phyloP scores from a whole-genome alignment of 2,113 vertebrate species.

The Embiotoca jacksoni region DNA sequence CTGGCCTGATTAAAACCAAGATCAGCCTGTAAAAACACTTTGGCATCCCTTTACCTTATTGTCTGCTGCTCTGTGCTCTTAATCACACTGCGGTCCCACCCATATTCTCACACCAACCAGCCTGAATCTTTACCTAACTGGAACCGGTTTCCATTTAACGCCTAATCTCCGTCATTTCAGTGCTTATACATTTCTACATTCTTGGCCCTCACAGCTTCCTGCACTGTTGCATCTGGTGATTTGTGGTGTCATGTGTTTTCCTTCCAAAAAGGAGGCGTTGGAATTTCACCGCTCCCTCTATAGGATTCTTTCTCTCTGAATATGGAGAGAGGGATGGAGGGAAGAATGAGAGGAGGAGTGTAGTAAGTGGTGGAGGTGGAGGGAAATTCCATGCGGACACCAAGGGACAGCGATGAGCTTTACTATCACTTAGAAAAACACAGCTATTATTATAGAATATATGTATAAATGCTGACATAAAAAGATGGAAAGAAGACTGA shows the following conservation, averaged over 20 bases:
- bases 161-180: neutral
- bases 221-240: neutral
- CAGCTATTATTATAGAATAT: neutral
- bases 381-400: conserved; percentile 61
- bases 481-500: neutral
- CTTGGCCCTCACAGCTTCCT: neutral
- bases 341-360: conserved; percentile 29
- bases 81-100: conserved; percentile 6
- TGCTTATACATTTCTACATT: neutral
- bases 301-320: conserved; percentile 32
- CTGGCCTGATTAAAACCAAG: conserved; percentile 4
- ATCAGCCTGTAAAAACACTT: conserved; percentile 19
- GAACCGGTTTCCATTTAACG: neutral
- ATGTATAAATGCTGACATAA: neutral
- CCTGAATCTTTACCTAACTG: neutral
- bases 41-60: conserved; percentile 25
- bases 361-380: conserved; percentile 5
- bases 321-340: conserved; percentile 13
- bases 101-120: conserved; percentile 14
- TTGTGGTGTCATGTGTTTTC: conserved; percentile 17
- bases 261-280: neutral
- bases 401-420: conserved; percentile 36
- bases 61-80: conserved; percentile 4
- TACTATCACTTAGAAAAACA: conserved; percentile 1
- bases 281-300: conserved; percentile 14